Conservation (phyloP, 2,888 invertebrate genomes). For the Venusia cambrica region DNA sequence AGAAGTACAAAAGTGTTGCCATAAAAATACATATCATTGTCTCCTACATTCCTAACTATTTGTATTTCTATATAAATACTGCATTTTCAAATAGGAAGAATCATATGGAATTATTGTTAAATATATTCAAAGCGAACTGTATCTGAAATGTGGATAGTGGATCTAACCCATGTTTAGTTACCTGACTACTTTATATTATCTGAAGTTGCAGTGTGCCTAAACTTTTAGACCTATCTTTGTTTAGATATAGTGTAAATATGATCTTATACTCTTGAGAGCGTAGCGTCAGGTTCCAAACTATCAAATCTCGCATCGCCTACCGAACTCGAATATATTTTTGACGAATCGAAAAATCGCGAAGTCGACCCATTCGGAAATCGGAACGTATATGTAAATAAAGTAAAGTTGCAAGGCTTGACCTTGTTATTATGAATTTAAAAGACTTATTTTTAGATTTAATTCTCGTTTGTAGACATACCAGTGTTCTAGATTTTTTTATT, state of each 20-base stretch:
- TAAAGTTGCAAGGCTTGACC: conserved; percentile 63
- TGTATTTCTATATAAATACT: conserved; percentile 32
- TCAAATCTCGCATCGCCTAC: conserved; percentile 5
- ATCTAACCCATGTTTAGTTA: too few relatives aligned
- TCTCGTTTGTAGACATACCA: conserved; percentile 42
- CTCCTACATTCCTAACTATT: conserved; percentile 57
- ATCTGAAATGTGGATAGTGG: too few relatives aligned
- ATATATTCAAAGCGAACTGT: too few relatives aligned
- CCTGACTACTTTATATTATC: too few relatives aligned
- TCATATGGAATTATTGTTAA: too few relatives aligned
- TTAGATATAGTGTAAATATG: conserved; percentile 1
- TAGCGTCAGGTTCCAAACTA: neutral
- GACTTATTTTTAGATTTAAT: conserved; percentile 61
- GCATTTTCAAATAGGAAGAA: conserved; percentile 7
- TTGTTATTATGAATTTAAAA: conserved; percentile 56
- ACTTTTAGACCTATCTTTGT: too few relatives aligned
- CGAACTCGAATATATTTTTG: conserved; percentile 15
- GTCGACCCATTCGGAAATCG: conserved; percentile 30
- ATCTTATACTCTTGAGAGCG: neutral
- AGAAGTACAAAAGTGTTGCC: conserved; percentile 62
- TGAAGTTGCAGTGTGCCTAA: too few relatives aligned
- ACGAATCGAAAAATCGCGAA: conserved; percentile 19
- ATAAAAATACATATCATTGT: conserved; percentile 72
- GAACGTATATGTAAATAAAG: conserved; percentile 42
- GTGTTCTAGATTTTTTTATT: conserved; percentile 30